Evolutionary conservation across 2,888 invertebrate species (phyloP).

Genomic region (Spicauda simplicius): DNA sequence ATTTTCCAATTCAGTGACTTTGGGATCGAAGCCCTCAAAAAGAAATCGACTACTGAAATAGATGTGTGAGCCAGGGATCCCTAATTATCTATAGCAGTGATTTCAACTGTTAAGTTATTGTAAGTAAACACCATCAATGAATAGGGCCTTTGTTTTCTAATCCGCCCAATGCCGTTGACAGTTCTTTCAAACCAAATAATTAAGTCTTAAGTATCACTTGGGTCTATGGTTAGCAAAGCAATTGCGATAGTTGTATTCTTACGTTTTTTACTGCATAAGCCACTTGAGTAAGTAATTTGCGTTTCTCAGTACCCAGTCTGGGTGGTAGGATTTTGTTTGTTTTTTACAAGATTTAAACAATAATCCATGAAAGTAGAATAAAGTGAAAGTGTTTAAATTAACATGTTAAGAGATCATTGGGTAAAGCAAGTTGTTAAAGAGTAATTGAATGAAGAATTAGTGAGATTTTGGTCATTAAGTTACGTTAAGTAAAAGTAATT

Average conservation of each 20-base stretch:
- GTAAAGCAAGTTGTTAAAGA: not conserved
- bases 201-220: conserved; percentile 33
- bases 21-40: conserved; percentile 34
- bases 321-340: conserved; percentile 22
- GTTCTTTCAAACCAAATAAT: conserved; percentile 27
- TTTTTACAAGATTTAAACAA: not conserved
- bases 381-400: not conserved
- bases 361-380: too few species aligned
- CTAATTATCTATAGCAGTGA: conserved; percentile 56
- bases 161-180: conserved; percentile 37
- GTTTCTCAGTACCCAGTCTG: conserved; percentile 19
- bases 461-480: too few species aligned
- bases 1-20: conserved; percentile 49
- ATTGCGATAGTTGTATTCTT: conserved; percentile 29
- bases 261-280: not conserved
- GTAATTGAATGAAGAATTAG: too few species aligned
- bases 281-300: conserved; percentile 9
- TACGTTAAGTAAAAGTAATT: too few species aligned
- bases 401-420: not conserved
- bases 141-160: conserved; percentile 48
- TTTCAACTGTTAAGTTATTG: conserved; percentile 54
- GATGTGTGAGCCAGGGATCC: conserved; percentile 43
- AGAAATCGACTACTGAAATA: conserved; percentile 40
- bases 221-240: not conserved
- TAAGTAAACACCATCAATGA: conserved; percentile 47